A percentile compares a stretch with the other conserved stretches of the same genome.
Evolutionary conservation across 2,113 vertebrate species (phyloP).

Genomic region (Pseudopipra pipra): DNA sequence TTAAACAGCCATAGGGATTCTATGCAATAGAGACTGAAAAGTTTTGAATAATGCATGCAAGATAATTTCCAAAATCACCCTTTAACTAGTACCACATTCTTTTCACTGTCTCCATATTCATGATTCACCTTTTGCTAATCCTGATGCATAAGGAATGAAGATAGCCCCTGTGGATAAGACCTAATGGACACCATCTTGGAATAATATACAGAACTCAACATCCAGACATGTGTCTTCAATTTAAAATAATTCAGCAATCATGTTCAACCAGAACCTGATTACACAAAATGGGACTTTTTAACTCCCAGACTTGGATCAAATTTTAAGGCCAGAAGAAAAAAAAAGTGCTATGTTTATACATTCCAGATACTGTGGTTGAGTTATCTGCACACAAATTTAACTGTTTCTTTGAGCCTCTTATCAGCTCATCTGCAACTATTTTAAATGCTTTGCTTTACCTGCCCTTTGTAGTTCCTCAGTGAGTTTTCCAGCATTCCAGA

Average conservation of each 20-base stretch:
- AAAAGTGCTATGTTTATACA: conserved; percentile 71
- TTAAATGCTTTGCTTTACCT: conserved; percentile 67
- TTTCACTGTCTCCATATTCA: conserved; percentile 72
- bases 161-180: conserved; percentile 81
- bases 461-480: conserved; percentile 56
- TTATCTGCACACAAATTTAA: conserved; percentile 71
- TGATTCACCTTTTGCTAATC: conserved; percentile 75
- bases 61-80: conserved; percentile 75
- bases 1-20: conserved; percentile 58
- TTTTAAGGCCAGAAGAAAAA: conserved; percentile 71
- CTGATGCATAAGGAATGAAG: conserved; percentile 78
- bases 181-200: conserved; percentile 84
- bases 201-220: conserved; percentile 77
- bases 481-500: conserved; percentile 47
- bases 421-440: conserved; percentile 62
- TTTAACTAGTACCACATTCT: conserved; percentile 79
- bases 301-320: conserved; percentile 83
- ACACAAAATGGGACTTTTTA: conserved; percentile 86
- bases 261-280: conserved; percentile 86
- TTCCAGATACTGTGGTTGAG: conserved; percentile 73
- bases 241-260: conserved; percentile 88
- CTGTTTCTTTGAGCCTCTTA: conserved; percentile 73
- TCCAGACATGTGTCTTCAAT: conserved; percentile 86
- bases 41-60: conserved; percentile 78
- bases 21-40: conserved; percentile 55